These are phyloP conservation scores for Myrmecophaga tridactyla DNA, from an alignment of 2,113 vertebrate species.

Conservation along the genomic window DNA sequence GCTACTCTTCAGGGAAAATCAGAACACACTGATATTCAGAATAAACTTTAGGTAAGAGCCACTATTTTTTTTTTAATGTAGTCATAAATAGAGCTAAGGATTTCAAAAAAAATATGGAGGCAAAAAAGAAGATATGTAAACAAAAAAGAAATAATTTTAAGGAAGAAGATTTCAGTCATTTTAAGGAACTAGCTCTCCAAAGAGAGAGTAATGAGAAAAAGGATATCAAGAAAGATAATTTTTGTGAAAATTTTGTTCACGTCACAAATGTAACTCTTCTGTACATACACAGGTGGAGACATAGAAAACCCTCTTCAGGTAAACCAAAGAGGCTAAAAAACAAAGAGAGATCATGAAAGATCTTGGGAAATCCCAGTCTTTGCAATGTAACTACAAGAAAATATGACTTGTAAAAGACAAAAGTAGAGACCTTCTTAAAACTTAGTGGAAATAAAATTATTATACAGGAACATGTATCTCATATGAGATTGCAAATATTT, in stretches of 20 bases:
- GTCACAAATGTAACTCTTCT: background rate
- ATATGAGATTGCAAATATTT: background rate
- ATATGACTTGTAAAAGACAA: background rate
- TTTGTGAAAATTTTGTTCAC: background rate
- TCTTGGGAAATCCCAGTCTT: background rate
- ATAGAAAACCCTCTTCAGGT: background rate
- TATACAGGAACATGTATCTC: background rate
- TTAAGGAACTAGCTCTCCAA: background rate
- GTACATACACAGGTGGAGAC: background rate
- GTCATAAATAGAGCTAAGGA: background rate
- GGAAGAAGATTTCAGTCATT: background rate
- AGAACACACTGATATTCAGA: background rate
- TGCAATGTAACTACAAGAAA: background rate
- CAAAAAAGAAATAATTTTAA: background rate
- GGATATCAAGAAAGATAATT: background rate
- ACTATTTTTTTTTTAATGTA: background rate
- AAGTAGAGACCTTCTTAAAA: background rate
- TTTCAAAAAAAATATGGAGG: background rate
- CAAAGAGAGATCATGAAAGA: background rate
- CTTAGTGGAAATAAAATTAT: background rate
- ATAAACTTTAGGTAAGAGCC: background rate
- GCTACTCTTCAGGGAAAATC: background rate
- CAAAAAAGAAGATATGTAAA: background rate
- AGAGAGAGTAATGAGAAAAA: background rate
- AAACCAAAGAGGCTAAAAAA: background rate